Conservation (phyloP, 1,140 invertebrate genomes). For the Tetramorium simillimum region DNA sequence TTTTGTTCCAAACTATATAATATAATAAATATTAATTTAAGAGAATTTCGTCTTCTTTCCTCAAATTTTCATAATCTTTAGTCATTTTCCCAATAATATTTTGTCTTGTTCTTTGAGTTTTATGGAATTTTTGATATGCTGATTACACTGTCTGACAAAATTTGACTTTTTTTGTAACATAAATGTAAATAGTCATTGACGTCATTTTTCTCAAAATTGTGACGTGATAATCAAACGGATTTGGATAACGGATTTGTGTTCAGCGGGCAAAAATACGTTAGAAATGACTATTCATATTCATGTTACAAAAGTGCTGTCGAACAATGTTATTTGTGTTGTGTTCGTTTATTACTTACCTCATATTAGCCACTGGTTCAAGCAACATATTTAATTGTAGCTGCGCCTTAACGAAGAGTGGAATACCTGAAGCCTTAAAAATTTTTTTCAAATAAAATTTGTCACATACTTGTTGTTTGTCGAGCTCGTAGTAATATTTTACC, state of each 20-base stretch:
- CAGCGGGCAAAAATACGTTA: too few species aligned
- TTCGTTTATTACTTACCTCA: slow-evolving; percentile 85
- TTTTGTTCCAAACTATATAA: not conserved
- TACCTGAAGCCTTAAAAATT: slow-evolving; percentile 86
- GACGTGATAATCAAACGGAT: too few species aligned
- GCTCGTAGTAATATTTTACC: slow-evolving; percentile 31
- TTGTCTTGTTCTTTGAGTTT: not conserved
- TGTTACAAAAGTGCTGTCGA: too few species aligned
- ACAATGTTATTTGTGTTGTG: not conserved
- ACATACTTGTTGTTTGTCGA: not conserved
- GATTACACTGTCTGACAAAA: too few species aligned
- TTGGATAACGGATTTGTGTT: too few species aligned
- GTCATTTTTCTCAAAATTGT: too few species aligned
- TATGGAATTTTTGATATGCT: not conserved
- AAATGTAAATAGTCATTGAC: too few species aligned
- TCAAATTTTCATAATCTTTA: not conserved
- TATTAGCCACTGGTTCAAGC: slow-evolving; percentile 85
- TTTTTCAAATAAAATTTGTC: not conserved
- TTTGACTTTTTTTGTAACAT: too few species aligned
- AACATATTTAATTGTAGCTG: slow-evolving; percentile 91
- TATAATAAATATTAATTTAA: not conserved
- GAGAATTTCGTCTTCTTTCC: not conserved
- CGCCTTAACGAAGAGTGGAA: slow-evolving; percentile 89
- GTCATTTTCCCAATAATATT: not conserved
- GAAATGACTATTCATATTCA: too few species aligned